Evolutionary conservation across 2,113 vertebrate genomes (phyloP).

Genomic region (Alosa alosa): DNA sequence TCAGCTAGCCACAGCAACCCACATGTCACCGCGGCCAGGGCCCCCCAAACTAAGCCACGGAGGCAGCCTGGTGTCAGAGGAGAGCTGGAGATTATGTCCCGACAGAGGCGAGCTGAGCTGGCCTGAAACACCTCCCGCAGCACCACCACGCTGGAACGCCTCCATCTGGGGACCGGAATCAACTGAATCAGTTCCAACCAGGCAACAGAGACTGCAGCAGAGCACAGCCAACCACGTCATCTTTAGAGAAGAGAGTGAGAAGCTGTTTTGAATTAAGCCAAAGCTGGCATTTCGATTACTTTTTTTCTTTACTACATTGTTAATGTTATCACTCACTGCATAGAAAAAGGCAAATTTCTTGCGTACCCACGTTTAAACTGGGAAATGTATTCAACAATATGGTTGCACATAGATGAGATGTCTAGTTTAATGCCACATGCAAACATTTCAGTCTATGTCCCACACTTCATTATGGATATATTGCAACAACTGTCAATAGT

Average conservation of each 20-base stretch:
- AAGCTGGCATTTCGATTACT: not conserved
- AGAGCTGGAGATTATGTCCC: slow-evolving; percentile 48
- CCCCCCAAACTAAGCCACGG: slow-evolving; percentile 22
- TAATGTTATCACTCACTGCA: not conserved
- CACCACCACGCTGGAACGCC: slow-evolving; percentile 26
- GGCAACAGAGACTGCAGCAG: not conserved
- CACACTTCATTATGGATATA: not conserved
- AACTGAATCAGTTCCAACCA: not conserved
- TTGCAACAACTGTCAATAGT: not conserved
- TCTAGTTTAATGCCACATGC: not conserved
- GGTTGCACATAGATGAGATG: not conserved
- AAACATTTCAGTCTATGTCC: not conserved
- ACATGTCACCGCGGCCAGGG: not conserved
- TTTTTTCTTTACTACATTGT: not conserved
- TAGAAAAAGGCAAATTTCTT: too few relatives aligned
- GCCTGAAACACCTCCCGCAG: slow-evolving; percentile 36
- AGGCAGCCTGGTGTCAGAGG: slow-evolving; percentile 50
- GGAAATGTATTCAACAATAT: not conserved
- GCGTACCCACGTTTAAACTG: not conserved
- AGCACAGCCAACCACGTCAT: not conserved
- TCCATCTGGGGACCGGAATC: slow-evolving; percentile 64
- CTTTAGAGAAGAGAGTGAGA: not conserved
- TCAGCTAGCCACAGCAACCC: not conserved
- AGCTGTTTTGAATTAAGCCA: slow-evolving; percentile 1
- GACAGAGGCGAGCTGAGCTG: slow-evolving; percentile 49